These are phyloP conservation scores for Sigmodon hispidus DNA, from an alignment of 2,113 vertebrate species.

Conservation along the genomic window DNA sequence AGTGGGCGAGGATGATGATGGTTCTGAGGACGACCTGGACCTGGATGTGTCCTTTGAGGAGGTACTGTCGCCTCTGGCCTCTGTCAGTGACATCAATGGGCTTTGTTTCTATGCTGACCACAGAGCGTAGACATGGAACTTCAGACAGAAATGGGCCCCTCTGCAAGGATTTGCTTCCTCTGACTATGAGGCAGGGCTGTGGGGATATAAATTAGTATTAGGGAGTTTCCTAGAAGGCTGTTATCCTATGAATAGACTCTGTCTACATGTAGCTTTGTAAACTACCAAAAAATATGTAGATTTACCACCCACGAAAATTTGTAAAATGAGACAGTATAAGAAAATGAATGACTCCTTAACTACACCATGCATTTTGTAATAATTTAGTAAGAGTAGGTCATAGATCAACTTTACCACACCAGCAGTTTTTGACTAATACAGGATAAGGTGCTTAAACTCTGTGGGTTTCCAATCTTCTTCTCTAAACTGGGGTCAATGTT, in stretches of 20 bases:
- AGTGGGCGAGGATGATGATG: conserved; percentile 87
- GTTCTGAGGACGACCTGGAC: conserved; percentile 92
- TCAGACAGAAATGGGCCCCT: not conserved
- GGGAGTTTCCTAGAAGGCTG: not conserved
- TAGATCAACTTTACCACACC: not conserved
- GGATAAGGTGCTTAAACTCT: not conserved
- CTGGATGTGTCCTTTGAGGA: conserved; percentile 94
- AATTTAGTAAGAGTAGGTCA: not conserved
- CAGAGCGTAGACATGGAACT: not conserved
- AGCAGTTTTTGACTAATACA: conserved; percentile 3
- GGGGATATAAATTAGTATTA: not conserved
- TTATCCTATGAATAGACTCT: not conserved
- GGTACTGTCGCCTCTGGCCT: conserved; percentile 85
- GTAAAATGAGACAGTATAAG: not conserved
- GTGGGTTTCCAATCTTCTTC: not conserved
- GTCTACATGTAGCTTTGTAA: not conserved
- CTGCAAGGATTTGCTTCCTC: not conserved
- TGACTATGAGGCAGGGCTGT: not conserved
- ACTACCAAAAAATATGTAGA: not conserved
- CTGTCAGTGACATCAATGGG: not conserved
- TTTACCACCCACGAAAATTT: not conserved
- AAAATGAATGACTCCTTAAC: not conserved
- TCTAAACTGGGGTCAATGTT: not conserved
- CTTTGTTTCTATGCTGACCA: conserved; percentile 5
- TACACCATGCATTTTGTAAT: not conserved